Conservation (phyloP, 2,888 invertebrate genomes). For the Agrotis puta region DNA sequence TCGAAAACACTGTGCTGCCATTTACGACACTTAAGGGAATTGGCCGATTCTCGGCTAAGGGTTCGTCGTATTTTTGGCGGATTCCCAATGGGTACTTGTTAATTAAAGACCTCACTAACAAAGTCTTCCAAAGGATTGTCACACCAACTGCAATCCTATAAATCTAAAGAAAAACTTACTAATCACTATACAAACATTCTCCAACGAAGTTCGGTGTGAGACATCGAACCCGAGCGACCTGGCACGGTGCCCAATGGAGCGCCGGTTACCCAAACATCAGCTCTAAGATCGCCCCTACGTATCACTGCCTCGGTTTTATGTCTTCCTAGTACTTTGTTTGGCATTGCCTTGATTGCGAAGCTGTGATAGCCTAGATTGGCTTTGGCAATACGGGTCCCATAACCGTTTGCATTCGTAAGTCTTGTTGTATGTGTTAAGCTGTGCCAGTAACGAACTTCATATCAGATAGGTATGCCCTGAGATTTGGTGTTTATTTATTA, state of each 20-base stretch:
- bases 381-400: conserved; percentile 59
- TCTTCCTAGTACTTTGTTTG: conserved; percentile 66
- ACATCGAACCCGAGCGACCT: conserved; percentile 50
- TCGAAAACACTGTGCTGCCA: conserved; percentile 40
- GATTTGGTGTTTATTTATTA: conserved; percentile 26
- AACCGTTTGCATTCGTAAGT: conserved; percentile 65
- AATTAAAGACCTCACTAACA: conserved; percentile 17
- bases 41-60: conserved; percentile 15
- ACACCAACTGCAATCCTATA: conserved; percentile 35
- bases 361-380: conserved; percentile 62
- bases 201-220: conserved; percentile 56
- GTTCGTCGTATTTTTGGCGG: not conserved
- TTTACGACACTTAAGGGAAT: conserved; percentile 42
- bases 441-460: conserved; percentile 51
- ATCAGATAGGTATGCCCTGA: conserved; percentile 19
- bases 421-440: conserved; percentile 41
- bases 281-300: conserved; percentile 69
- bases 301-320: conserved; percentile 68
- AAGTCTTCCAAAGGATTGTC: conserved; percentile 21
- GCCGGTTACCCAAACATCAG: conserved; percentile 71
- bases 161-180: conserved; percentile 45
- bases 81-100: conserved; percentile 3
- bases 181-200: conserved; percentile 48
- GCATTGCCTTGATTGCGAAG: conserved; percentile 63
- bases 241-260: conserved; percentile 77